Base-by-base conservation (phyloP, 2,113 vertebrate species). In the Hipposideros armiger region DNA sequence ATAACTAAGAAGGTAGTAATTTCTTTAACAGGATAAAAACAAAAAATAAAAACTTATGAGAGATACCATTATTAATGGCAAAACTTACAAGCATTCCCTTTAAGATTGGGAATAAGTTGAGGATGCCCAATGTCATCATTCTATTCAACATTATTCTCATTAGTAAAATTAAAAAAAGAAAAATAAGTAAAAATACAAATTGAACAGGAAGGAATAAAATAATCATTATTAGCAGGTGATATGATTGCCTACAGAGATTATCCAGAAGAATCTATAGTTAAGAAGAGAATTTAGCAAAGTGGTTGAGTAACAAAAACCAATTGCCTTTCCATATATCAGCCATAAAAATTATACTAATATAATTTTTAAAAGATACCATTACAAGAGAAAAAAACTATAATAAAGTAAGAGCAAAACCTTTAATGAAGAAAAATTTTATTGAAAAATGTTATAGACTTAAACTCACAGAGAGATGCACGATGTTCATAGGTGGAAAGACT, bases 151-250 rank as follows among this genome's bases (percentile, higher is more conserved):
- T 36, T 81, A 70, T 69, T 64, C 32, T 81, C 60, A 89, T 77
- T 52, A 50, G 13, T 20, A 95, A 91, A 91, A 62, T 22, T 56
- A 40, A 50, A 92, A 84, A 84, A 77, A 56, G 28, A 52, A 78
- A 74, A 67, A 52, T 62, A 80, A 92, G 78, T 64, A 14, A 91
- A 86, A 73, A 86, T 22, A 60, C 7, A 89, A 36, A 54, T 67
- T 81, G 22, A 40, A 96, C 92, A 96, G 16, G 56, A 89, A 92
- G 42, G 58, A 80, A 89, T 90, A 73, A 84, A 85, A 90, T 80
- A 20, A 67, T 90, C 22, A 47, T 58, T 45, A 81, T 92, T 72
- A 78, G 20, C 20, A 96, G 62, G 74, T 86, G 45, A 69, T 74
- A 70, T 16, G 8, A 81, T 90, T 72, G n/a, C 17, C 58, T 80